These are phyloP conservation scores for Smutsia gigantea DNA, from an alignment of 2,797 vertebrate genomes.

Conservation along the genomic window DNA sequence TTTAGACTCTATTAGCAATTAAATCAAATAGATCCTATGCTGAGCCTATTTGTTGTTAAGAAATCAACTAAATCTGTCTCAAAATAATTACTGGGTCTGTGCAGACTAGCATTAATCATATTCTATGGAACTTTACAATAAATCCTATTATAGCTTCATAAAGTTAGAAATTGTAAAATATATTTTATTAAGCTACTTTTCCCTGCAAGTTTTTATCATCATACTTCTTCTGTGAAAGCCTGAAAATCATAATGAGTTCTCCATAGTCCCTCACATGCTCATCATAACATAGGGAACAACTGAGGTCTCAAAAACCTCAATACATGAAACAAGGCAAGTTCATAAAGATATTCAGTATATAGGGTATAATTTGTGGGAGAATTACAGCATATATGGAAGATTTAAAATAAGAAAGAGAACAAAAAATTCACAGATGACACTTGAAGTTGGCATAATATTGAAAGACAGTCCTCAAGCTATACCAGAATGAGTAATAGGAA, in stretches of 20 bases:
- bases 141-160: conserved; percentile 61
- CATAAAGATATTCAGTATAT: conserved; percentile 46
- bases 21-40: conserved; percentile 54
- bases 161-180: conserved; percentile 67
- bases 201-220: conserved; percentile 56
- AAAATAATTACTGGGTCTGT: conserved; percentile 69
- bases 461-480: conserved; percentile 44
- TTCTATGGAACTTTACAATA: conserved; percentile 51
- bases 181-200: conserved; percentile 68
- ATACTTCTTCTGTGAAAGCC: conserved; percentile 60
- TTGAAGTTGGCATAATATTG: conserved; percentile 53
- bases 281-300: conserved; percentile 65
- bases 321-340: conserved; percentile 28
- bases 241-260: conserved; percentile 63
- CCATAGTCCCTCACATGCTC: conserved; percentile 46
- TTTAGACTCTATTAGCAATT: conserved; percentile 48
- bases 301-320: conserved; percentile 45
- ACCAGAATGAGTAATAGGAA: not conserved
- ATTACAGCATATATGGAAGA: not conserved
- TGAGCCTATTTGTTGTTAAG: conserved; percentile 56
- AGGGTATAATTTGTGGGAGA: conserved; percentile 3
- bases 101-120: conserved; percentile 60
- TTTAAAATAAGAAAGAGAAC: conserved; percentile 50
- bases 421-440: conserved; percentile 55
- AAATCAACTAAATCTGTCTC: conserved; percentile 64